A percentile compares a stretch with the other conserved stretches of the same genome.
Evolutionary conservation across 2,113 vertebrate genomes (phyloP).

Genomic region (Neolamprologus toae): DNA sequence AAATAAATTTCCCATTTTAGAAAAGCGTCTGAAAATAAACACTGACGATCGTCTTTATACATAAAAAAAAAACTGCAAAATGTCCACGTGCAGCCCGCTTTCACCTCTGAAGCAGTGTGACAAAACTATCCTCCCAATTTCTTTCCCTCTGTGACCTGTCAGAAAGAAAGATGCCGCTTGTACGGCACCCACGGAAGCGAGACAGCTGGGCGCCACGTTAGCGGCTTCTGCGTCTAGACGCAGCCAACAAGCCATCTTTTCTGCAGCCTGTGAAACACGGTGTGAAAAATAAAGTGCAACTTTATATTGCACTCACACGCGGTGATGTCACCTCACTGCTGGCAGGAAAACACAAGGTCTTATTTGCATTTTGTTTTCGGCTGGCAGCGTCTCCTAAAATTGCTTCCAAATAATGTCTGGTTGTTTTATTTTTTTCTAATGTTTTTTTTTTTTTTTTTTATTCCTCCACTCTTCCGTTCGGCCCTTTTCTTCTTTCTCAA

Average conservation of each 20-base stretch:
- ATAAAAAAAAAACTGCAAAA: background rate
- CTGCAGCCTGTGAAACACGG: slow-evolving; percentile 49
- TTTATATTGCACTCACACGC: slow-evolving; percentile 45
- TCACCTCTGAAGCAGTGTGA: background rate
- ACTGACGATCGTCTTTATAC: background rate
- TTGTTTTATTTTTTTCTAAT: slow-evolving; percentile 36
- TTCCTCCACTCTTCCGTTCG: slow-evolving; percentile 3
- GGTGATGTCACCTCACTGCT: slow-evolving; percentile 46
- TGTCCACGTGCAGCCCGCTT: background rate
- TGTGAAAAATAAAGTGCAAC: slow-evolving; percentile 39
- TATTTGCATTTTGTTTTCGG: slow-evolving; percentile 30
- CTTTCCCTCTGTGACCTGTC: background rate
- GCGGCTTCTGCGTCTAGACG: slow-evolving; percentile 22
- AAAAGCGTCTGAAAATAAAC: background rate
- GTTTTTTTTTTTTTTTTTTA: slow-evolving; percentile 1
- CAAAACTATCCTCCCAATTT: slow-evolving; percentile 5
- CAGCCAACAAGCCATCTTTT: slow-evolving; percentile 30
- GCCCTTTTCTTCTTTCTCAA: slow-evolving; percentile 30
- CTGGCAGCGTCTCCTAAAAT: slow-evolving; percentile 37
- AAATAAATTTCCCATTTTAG: background rate
- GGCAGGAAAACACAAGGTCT: slow-evolving; percentile 12
- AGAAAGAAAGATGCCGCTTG: slow-evolving; percentile 26
- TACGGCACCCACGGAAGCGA: slow-evolving; percentile 8
- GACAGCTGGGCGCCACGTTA: slow-evolving; percentile 42
- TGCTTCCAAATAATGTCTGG: slow-evolving; percentile 1